phyloP scores from a whole-genome alignment of 2,797 vertebrate species.

The Diplodus puntazzo region DNA sequence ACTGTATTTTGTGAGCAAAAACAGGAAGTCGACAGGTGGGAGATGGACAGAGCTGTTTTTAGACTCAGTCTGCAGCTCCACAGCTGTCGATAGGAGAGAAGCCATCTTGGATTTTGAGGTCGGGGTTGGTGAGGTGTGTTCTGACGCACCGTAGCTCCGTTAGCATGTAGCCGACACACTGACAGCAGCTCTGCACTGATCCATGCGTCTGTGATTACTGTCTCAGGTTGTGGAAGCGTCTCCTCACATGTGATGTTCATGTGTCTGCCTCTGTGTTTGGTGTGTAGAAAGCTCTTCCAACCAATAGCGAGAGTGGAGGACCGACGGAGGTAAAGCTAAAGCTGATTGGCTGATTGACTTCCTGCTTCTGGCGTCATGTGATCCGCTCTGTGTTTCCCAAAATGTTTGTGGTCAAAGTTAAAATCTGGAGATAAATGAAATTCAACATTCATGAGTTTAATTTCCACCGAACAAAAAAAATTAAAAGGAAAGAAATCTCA shows the following conservation, averaged over 20 bases:
- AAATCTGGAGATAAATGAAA: background rate
- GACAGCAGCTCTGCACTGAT: too few species aligned
- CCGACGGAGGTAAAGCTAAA: conserved; percentile 90
- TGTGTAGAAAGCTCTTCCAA: conserved; percentile 92
- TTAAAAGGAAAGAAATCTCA: too few species aligned
- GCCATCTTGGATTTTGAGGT: too few species aligned
- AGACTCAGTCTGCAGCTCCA: too few species aligned
- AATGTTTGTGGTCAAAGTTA: conserved; percentile 37
- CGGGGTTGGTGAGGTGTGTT: too few species aligned
- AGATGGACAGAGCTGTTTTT: too few species aligned
- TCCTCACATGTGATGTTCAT: conserved; percentile 56
- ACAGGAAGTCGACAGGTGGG: too few species aligned
- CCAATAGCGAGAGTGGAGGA: conserved; percentile 89
- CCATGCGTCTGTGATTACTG: background rate
- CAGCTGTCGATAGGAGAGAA: too few species aligned
- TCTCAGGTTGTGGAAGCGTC: conserved; percentile 5
- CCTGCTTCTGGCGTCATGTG: conserved; percentile 65
- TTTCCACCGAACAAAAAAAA: background rate
- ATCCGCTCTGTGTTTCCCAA: conserved; percentile 66
- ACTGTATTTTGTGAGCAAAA: too few species aligned
- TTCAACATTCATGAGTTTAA: background rate
- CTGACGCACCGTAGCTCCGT: too few species aligned
- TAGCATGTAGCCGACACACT: too few species aligned
- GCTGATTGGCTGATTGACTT: conserved; percentile 72
- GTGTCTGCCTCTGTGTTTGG: conserved; percentile 90